Base-by-base conservation (phyloP, 2,888 invertebrate species). In the Ormia ochracea region DNA sequence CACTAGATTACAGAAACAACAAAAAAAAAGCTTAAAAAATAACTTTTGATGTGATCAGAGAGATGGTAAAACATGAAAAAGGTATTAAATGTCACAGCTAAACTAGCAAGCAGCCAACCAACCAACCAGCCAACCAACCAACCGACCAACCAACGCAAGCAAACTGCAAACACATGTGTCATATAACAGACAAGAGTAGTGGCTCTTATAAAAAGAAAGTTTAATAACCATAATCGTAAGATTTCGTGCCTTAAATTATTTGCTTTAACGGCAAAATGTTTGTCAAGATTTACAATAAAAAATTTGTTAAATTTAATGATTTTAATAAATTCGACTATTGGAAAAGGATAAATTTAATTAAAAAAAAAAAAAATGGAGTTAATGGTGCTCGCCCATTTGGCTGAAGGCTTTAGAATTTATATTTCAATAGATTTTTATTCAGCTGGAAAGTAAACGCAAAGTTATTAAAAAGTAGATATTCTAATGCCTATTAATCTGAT, bases 11-110 rank as follows among this genome's bases (percentile, higher is more conserved):
- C 31, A 26, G 21, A 52, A 61, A 54, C 48, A 58, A 21, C 17
- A 33, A 7, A 10, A 26, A 33, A 45, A 56, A 56, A 28, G 14
- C 7, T 17, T 36, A 38, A 66, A 54, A 54, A 54, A 45, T n/a
- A 61, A 9, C 4, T 7, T 52, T 66, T 38, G 65, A 38, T 69
- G 56, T 76, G 61, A 76, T 76, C 69, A 76, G 38, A 76, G 69
- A 76, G 69, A 38, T 76, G 76, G 43, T 21, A 54, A 61, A 61
- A 69, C 61, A 76, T 69, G 63, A 31, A 63, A 69, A 76, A 54
- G 48, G 38, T 76, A 76, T 76, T 63, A 61, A 63, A 56, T 76
- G 63, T 69, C 76, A 63, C 45, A 69, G 36, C 5, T 9, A 7
- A 36, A 19, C 23, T 36, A 33, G n/a, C n/a, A n/a, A n/a, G n/a